Base-by-base conservation (phyloP, 2,888 invertebrate species). In the Bruchidius siliquastri region DNA sequence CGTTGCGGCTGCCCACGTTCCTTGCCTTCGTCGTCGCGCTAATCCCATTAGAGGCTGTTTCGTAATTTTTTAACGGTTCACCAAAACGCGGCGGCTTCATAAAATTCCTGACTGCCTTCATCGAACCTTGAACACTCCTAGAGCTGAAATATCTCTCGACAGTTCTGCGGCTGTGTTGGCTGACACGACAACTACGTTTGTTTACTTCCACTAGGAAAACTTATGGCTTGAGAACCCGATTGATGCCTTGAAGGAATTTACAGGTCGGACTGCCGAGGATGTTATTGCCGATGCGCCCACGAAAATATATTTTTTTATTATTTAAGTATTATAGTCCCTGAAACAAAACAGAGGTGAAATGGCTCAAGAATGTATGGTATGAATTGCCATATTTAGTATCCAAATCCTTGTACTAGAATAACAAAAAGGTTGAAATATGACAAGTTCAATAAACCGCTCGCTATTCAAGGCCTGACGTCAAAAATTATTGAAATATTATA, bases 51-150 rank as follows among this genome's bases (percentile, higher is more conserved):
- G 68, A 72, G 71, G 20, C 71, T 67, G 68, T 74, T 72, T 74
- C 74, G 73, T 74, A 74, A 74, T 69, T 74, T 74, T 74, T 74
- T 73, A 71, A 74, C 73, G 71, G 74, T 74, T 74, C 72, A 74
- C 74, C 73, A 74, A 74, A 74, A 74, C 72, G 74, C 22, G 70
- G 72, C 69, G 69, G 22, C 22, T 20, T 13, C 20, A 74, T 74
- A 74, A 72, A 74, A 74, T 74, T 73, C 74, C 74, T 74, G 74
- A 74, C 73, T 73, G 26, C 74, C 74, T 74, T 74, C 73, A 74
- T 74, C 68, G 70, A 71, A 74, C 74, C 74, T 74, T 74, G 74
- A 74, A 71, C 74, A 74, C 74, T 73, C 74, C 74, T 74, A 73
- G 74, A 75, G 71, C 71, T 75, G 68, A 75, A 49, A 49, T 49